A percentile compares a stretch with the other conserved stretches of the same genome.
These are phyloP conservation scores for Mirounga angustirostris DNA, from an alignment of 2,113 vertebrate genomes.

Conservation along the genomic window DNA sequence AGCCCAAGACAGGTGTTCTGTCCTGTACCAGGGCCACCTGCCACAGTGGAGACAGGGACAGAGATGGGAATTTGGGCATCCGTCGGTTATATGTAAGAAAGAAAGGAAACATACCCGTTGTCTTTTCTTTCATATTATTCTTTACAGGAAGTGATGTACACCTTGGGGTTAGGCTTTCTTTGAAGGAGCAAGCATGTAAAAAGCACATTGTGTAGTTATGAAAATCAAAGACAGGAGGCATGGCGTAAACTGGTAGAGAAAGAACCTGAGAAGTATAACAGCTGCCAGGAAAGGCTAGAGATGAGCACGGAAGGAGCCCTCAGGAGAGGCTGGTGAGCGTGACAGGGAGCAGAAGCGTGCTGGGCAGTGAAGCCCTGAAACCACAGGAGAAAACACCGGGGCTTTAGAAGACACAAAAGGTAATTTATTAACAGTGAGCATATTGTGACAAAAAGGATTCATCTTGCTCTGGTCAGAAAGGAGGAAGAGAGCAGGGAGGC, in stretches of 20 bases:
- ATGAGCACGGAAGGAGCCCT: neutral
- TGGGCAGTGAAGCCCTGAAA: rapidly evolving
- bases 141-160: neutral
- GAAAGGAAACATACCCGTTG: neutral
- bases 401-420: neutral
- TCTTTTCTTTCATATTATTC: neutral
- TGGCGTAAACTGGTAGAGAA: neutral
- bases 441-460: neutral
- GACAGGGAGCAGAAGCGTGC: rapidly evolving
- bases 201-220: rapidly evolving
- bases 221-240: neutral
- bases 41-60: too few relatives aligned
- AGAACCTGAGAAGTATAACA: neutral
- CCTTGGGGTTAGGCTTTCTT: neutral
- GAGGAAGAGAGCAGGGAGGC: neutral
- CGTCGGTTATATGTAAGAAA: rapidly evolving
- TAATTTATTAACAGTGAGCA: neutral
- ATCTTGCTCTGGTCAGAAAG: neutral
- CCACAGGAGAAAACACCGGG: too few relatives aligned
- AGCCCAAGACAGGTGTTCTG: neutral
- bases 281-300: neutral
- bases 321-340: rapidly evolving
- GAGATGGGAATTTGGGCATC: rapidly evolving
- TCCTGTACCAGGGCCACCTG: rapidly evolving
- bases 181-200: neutral